Percentiles rank a stretch among this genome's conserved stretches.
Evolutionary conservation across 2,113 vertebrate species (phyloP).

Genomic region (Neoarius graeffei): DNA sequence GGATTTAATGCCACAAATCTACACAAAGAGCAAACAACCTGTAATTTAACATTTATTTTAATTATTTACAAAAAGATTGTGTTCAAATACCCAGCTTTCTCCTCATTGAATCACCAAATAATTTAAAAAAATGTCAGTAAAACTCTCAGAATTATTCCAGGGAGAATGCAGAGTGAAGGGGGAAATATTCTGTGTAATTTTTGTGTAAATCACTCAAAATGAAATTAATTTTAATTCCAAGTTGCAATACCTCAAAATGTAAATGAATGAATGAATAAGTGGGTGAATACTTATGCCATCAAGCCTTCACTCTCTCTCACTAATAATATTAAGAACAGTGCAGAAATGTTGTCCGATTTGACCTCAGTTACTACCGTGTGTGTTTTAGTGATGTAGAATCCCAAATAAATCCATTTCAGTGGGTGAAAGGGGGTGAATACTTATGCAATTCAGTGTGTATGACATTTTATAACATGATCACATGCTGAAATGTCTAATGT

Average conservation of each 20-base stretch:
- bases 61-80: neutral
- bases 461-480: neutral
- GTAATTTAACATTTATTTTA: neutral
- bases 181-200: neutral
- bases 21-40: neutral
- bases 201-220: neutral
- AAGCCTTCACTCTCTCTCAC: neutral
- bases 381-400: neutral
- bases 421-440: neutral
- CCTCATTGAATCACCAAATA: neutral
- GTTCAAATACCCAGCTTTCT: neutral
- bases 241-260: neutral
- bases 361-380: neutral
- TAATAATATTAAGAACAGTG: neutral
- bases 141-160: neutral
- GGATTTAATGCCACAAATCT: neutral
- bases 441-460: neutral
- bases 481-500: neutral
- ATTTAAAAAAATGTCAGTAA: too few species aligned
- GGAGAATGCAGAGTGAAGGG: neutral
- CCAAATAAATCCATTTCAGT: neutral
- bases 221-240: neutral
- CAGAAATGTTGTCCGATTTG: neutral
- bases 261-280: neutral
- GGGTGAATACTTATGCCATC: neutral